These are phyloP conservation scores for Mobula hypostoma DNA, from an alignment of 2,113 vertebrate genomes.

Conservation along the genomic window DNA sequence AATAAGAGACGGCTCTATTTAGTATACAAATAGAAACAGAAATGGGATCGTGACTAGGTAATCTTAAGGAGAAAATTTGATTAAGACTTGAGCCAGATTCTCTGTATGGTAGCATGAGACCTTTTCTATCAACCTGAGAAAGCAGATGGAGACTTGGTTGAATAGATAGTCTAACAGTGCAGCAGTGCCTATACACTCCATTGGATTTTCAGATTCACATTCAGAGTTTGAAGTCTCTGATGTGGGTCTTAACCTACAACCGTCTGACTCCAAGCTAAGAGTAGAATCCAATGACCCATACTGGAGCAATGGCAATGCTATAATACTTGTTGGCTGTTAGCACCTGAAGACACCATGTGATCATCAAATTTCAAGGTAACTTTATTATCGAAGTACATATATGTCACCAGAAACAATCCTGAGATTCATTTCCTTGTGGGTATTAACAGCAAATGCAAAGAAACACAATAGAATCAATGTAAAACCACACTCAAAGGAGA, in stretches of 20 bases:
- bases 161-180: neutral
- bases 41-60: neutral
- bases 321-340: neutral
- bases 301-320: neutral
- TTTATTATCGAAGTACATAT: too few species aligned
- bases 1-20: too few species aligned
- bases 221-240: neutral
- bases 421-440: too few species aligned
- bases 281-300: neutral
- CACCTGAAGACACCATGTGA: neutral
- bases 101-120: neutral
- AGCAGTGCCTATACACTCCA: neutral
- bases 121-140: neutral
- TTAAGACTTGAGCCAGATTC: neutral
- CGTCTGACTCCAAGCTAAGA: neutral
- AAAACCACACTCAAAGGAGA: too few species aligned
- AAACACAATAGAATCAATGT: too few species aligned
- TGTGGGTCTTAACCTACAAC: neutral
- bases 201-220: neutral
- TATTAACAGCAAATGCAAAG: too few species aligned
- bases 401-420: too few species aligned
- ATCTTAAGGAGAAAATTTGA: neutral
- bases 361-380: too few species aligned
- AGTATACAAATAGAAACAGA: neutral
- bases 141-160: too few species aligned